These are phyloP conservation scores for Lanistes nyassanus DNA, from an alignment of 1,140 invertebrate species.

Conservation along the genomic window DNA sequence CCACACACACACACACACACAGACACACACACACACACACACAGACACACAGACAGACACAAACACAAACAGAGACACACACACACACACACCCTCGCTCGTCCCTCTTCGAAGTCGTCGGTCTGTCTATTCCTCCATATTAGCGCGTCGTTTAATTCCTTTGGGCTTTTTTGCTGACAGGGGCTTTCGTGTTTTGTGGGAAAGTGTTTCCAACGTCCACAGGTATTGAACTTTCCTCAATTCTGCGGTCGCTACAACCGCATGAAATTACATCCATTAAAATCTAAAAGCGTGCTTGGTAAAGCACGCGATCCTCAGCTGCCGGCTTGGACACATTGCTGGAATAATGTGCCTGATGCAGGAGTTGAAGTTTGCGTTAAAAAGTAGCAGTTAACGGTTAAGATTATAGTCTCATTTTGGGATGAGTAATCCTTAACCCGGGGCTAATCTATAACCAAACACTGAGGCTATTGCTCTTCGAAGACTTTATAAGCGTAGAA, in stretches of 20 bases:
- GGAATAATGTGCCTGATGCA: no score
- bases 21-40: slow-evolving; percentile 10
- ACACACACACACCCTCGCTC: no score
- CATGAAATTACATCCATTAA: not conserved
- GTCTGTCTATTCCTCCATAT: not conserved
- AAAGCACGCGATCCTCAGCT: not conserved
- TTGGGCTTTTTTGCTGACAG: not conserved
- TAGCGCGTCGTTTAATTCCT: no score
- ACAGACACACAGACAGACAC: slow-evolving; percentile 8
- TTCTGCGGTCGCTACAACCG: not conserved
- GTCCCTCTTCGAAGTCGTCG: not conserved
- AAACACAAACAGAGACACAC: not conserved
- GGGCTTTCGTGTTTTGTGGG: no score
- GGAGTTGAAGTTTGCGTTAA: no score
- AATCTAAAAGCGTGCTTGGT: not conserved
- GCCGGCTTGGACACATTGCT: no score
- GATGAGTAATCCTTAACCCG: no score
- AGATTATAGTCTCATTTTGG: no score
- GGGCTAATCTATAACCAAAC: no score
- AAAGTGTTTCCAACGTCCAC: not conserved
- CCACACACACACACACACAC: slow-evolving; percentile 17
- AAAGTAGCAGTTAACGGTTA: no score
- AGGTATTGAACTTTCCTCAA: not conserved
- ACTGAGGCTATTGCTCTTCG: no score
- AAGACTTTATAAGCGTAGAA: no score